These are phyloP conservation scores for Dasysyrphus albostriatus DNA, from an alignment of 2,888 invertebrate species.

Conservation along the genomic window DNA sequence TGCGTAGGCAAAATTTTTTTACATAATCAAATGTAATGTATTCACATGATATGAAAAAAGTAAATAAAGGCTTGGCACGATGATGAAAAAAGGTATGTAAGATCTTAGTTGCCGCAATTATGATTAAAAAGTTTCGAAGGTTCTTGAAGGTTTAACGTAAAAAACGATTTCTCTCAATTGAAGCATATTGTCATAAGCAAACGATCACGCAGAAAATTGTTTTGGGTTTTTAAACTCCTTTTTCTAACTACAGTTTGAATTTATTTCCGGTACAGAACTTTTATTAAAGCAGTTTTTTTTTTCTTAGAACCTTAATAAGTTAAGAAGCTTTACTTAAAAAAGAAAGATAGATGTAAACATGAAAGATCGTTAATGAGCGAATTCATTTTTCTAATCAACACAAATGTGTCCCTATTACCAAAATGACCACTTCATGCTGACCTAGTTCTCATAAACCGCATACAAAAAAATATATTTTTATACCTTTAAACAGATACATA, in stretches of 20 bases:
- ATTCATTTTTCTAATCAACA: slow-evolving; percentile 10
- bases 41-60: neutral
- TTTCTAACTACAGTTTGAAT: no score
- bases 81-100: neutral
- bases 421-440: slow-evolving; percentile 17
- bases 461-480: neutral
- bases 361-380: neutral
- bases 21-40: neutral
- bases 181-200: no score
- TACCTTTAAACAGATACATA: neutral
- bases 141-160: no score
- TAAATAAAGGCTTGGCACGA: neutral
- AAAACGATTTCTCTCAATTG: no score
- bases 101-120: neutral
- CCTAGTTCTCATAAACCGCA: slow-evolving; percentile 39
- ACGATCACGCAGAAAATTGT: no score
- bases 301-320: no score
- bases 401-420: neutral
- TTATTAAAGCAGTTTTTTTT: no score
- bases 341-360: no score
- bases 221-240: no score
- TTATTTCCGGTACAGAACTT: no score
- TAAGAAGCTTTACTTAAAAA: no score
- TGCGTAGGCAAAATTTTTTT: neutral
- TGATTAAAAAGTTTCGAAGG: no score